Percentiles rank a stretch among this genome's conserved stretches.
phyloP scores from a whole-genome alignment of 2,113 vertebrate species.

The Reinhardtius hippoglossoides region DNA sequence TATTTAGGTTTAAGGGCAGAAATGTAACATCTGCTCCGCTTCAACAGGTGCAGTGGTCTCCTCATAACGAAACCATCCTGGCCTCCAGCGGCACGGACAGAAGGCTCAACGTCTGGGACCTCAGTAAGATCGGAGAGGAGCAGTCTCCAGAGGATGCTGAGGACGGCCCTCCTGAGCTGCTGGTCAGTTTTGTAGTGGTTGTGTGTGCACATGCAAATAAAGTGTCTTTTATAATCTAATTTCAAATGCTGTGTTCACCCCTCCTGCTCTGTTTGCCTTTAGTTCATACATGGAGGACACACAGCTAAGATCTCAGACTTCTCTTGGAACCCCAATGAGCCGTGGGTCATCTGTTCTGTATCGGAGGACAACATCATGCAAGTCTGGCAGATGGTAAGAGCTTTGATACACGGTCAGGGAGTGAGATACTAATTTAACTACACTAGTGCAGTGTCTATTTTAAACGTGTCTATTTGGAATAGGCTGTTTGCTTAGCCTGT shows the following conservation, averaged over 20 bases:
- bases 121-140: constrained; percentile 99
- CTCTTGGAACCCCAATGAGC: constrained; percentile 99
- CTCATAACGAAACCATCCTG: constrained; percentile 98
- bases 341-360: constrained; percentile 99
- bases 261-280: constrained; percentile 11
- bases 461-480: too few species aligned
- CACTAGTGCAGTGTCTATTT: too few species aligned
- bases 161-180: constrained; percentile 95
- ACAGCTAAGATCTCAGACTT: constrained; percentile 99
- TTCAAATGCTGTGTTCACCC: neutral
- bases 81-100: constrained; percentile 98
- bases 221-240: neutral
- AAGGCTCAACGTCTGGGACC: constrained; percentile 97
- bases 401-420: neutral
- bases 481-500: too few species aligned
- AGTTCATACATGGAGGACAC: constrained; percentile 98
- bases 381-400: constrained; percentile 96
- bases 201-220: neutral
- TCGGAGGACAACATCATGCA: constrained; percentile 99
- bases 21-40: neutral
- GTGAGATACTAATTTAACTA: neutral
- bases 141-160: constrained; percentile 98
- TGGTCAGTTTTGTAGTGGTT: constrained; percentile 83
- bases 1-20: neutral
- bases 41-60: constrained; percentile 96